Base-by-base conservation (phyloP, 1,140 invertebrate genomes). In the Ylistrum balloti region DNA sequence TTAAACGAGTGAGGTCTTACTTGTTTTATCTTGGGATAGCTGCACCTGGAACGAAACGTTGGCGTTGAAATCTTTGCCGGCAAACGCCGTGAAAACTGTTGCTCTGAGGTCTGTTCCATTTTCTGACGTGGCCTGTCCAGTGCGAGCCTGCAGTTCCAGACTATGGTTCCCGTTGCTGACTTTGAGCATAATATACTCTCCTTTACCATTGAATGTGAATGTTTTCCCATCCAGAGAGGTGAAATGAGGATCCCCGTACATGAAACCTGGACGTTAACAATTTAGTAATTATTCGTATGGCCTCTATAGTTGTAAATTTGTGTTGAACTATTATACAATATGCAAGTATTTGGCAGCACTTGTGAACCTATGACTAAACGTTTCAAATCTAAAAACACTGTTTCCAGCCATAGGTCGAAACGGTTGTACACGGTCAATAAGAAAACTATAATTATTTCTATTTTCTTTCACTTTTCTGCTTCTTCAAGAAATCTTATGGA, bases 41-140 rank as follows among this genome's bases (percentile, higher is more conserved):
- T 91, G 74, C n/a, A 91, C 87, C 34, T 90, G 89, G 11, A 91
- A 33, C 7, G 41, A 85, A 13, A 38, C 32, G 9, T 86, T 89
- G 20, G 33, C 86, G 20, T 88, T 88, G 56, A 74, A n/a, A 85
- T 92, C 90, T 88, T 88, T 91, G 22, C 89, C 91, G 33, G 91
- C 92, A 56, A 93, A 89, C 0, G 88, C 92, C 41, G 35, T 91
- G 87, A 93, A 92, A n/a, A 92, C 86, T 3, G 91, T 92, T 3
- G 88, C 92, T 34, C 90, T 89, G n/a, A 86, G 74, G 33, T 22
- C 15, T 2, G 35, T 41, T 0, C 86, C 89, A 33, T 86, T 33
- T 15, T n/a, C 41, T 0, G 22, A 28, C 35, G 33, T 56, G 9
- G 87, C 88, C 35, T 48, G 32, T 13, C 56, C 88, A 22, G 90